phyloP scores from a whole-genome alignment of 1,140 invertebrate genomes.

The Chelonus insularis region DNA sequence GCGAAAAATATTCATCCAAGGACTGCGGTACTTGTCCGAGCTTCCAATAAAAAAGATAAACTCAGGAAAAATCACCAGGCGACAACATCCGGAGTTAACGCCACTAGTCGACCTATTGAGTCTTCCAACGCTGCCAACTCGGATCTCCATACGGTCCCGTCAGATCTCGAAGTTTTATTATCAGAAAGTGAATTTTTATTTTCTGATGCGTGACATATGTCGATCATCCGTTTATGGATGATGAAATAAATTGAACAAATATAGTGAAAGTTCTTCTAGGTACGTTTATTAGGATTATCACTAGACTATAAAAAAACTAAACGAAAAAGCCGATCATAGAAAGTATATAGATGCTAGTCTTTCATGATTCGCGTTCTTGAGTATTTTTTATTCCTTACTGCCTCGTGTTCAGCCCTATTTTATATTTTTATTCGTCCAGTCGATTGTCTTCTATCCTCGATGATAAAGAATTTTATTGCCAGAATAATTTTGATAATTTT shows the following conservation, averaged over 20 bases:
- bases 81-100: slow-evolving; percentile 12
- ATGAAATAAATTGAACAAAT: slow-evolving; percentile 1
- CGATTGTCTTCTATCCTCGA: not conserved
- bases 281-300: no score
- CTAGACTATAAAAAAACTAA: slow-evolving; percentile 3
- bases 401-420: not conserved
- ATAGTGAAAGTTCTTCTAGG: no score
- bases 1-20: slow-evolving; percentile 39
- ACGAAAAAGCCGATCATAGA: slow-evolving; percentile 13
- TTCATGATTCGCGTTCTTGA: slow-evolving; percentile 25
- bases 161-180: slow-evolving; percentile 66
- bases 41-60: slow-evolving; percentile 45
- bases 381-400: slow-evolving; percentile 2
- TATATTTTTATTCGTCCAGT: not conserved
- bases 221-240: slow-evolving; percentile 14
- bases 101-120: slow-evolving; percentile 28
- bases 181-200: slow-evolving; percentile 67
- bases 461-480: not conserved
- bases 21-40: slow-evolving; percentile 60
- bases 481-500: not conserved
- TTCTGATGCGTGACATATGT: slow-evolving; percentile 59
- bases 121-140: slow-evolving; percentile 56
- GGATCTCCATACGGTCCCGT: slow-evolving; percentile 66
- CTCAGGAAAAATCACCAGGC: slow-evolving; percentile 39
- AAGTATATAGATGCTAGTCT: slow-evolving; percentile 24